Percentiles rank a stretch among this genome's conserved stretches.
Evolutionary conservation across 1,140 invertebrate genomes (phyloP).

Genomic region (Drosophila bocki): DNA sequence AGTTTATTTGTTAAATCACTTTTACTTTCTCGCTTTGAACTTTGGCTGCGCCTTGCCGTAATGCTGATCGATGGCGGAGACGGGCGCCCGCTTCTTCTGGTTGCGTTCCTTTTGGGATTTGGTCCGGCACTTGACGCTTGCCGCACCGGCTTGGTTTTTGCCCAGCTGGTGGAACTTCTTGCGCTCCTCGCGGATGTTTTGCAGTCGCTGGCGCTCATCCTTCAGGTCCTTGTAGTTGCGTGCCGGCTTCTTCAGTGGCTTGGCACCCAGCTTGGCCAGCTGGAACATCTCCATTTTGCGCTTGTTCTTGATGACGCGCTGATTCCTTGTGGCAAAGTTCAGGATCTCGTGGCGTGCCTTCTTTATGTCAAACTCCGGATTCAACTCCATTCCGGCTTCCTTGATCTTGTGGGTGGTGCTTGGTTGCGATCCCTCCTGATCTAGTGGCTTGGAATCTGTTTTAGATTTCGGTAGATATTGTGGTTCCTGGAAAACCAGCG

Average conservation of each 20-base stretch:
- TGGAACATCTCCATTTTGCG: constrained; percentile 87
- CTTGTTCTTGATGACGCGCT: constrained; percentile 87
- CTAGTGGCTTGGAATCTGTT: not conserved
- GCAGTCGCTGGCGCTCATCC: constrained; percentile 82
- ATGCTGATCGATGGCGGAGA: constrained; percentile 74
- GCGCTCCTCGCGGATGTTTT: constrained; percentile 74
- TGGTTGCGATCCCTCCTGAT: not conserved
- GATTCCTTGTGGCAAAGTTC: constrained; percentile 88
- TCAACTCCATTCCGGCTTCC: constrained; percentile 13
- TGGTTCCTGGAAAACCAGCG: constrained; percentile 66
- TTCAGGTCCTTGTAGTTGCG: constrained; percentile 87
- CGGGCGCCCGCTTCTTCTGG: constrained; percentile 78
- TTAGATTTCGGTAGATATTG: constrained; percentile 19
- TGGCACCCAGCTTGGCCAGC: constrained; percentile 88
- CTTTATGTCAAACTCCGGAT: constrained; percentile 86
- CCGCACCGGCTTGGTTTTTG: constrained; percentile 85
- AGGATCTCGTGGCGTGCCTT: constrained; percentile 87
- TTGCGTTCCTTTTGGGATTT: constrained; percentile 79
- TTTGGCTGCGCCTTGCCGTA: constrained; percentile 81
- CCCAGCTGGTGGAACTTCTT: constrained; percentile 86
- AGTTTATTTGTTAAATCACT: constrained; percentile 1
- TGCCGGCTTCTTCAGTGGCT: constrained; percentile 86
- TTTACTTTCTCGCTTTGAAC: constrained; percentile 73
- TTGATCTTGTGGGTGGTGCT: not conserved
- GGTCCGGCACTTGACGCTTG: constrained; percentile 85